Evolutionary conservation across 2,113 vertebrate species (phyloP).

Genomic region (Mustela lutreola): DNA sequence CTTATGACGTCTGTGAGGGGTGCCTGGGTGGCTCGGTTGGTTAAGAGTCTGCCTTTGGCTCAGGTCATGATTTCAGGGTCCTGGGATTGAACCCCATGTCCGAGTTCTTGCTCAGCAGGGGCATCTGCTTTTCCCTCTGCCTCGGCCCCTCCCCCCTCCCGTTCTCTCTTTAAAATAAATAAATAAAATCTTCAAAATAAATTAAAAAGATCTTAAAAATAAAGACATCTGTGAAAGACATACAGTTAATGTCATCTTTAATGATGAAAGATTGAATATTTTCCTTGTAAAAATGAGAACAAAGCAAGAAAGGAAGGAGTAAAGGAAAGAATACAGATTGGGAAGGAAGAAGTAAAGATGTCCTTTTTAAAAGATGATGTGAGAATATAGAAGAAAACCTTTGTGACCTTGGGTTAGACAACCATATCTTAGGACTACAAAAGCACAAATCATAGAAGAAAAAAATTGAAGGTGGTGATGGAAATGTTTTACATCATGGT

Average conservation of each 20-base stretch:
- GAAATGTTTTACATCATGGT: background rate
- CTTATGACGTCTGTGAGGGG: too few species aligned
- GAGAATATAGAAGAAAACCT: background rate
- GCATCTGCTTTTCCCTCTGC: background rate
- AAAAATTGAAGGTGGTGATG: background rate
- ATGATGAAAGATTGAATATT: background rate
- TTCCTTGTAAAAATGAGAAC: background rate
- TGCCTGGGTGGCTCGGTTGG: background rate
- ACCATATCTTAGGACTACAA: background rate
- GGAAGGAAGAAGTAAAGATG: background rate
- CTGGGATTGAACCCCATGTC: background rate
- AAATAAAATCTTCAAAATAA: background rate
- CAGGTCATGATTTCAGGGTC: background rate
- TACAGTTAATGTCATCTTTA: too few species aligned
- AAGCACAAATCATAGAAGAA: background rate
- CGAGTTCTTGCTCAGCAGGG: background rate
- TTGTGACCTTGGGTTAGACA: background rate
- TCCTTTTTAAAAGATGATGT: background rate
- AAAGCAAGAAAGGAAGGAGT: background rate
- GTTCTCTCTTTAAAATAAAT: background rate
- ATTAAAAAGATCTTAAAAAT: background rate
- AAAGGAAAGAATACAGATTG: background rate
- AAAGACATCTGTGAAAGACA: background rate
- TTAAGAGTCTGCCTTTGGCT: background rate
- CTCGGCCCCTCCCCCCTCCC: background rate